Evolutionary conservation across 1,140 invertebrate species (phyloP), one percentile per base, ranked within the genome.

Genomic region (Nymphalis io): DNA sequence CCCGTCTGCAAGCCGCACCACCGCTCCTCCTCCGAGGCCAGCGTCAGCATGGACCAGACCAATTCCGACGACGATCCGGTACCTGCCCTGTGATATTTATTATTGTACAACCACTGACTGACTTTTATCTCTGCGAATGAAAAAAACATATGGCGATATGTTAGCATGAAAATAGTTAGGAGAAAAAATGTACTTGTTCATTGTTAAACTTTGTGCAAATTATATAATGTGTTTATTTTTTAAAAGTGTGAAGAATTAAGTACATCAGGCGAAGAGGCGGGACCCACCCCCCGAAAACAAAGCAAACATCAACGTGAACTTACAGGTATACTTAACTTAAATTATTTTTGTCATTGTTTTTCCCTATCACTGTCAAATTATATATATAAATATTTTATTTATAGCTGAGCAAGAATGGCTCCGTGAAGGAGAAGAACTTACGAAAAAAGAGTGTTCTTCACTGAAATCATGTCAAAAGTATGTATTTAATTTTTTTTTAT

Each of bases 31-130:
- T 94, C 95, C 23, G 95, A 96, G 75, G 94, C 94, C 75, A 95
- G 94, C 77, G 94, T 95, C 60, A 96, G 95, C 79, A 94, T 96
- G 86, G 96, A 96, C 80, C 95, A 94, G 38, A 96, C 95, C 72
- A 96, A 96, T 85, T 95, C 95, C 0, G 95, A 96, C 74, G 93
- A 93, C 63, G 93, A 90, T 59, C 88, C 88, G 33, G 88, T 90
- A 70, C 75, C 68, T 72, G 33, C 51, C 18, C 16, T 60, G 27
- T n/a, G n/a, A n/a, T n/a, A n/a, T n/a, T n/a, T n/a, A n/a, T n/a
- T n/a, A n/a, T n/a, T n/a, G n/a, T n/a, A n/a, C n/a, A n/a, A n/a
- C n/a, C n/a, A n/a, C n/a, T n/a, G n/a, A n/a, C n/a, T n/a, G n/a
- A n/a, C n/a, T n/a, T n/a, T n/a, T n/a, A n/a, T n/a, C n/a, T n/a